Base-by-base conservation (phyloP, 2,797 vertebrate species). In the Vultur gryphus region DNA sequence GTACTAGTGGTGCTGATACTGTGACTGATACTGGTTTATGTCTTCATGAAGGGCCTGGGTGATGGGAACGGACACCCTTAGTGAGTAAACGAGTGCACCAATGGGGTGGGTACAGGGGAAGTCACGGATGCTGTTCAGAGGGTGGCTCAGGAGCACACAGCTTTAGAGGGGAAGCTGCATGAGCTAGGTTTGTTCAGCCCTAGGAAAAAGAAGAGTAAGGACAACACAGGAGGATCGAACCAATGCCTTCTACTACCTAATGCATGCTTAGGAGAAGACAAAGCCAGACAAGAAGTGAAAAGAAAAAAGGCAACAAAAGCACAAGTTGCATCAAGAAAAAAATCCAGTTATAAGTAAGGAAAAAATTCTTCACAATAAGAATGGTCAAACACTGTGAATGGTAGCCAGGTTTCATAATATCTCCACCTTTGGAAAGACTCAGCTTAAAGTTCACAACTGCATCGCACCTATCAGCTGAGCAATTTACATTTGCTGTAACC, bases 1-100 rank as follows among this genome's bases (percentile, higher is more conserved):
- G 23, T 71, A 20, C 28, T 28, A 33, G 31, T 21, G 28, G 28
- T 51, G 37, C 29, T 13, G 29, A 28, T 48, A 19, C 10, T 41
- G 70, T 9, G 24, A 9, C 24, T 33, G 39, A 21, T 26, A 54
- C 13, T n/a, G 66, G 15, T 59, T 79, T 52, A 10, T 41, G 31
- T 31, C 24, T 46, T 52, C n/a, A 43, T 44, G 17, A 71, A 49
- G 24, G 6, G 10, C 13, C 26, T 49, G 24, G 20, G 3, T 46
- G 10, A 17, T 46, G 25, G 31, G 18, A 37, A 3, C 59, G 29
- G n/a, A 43, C 31, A 54, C 29, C 11, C 58, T 72, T 21, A 46
- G 58, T 0, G 0, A 29, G 11, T 26, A 39, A 90, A 52, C 1
- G 7, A 58, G 21, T 18, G 10, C 16, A 26, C 19, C 16, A 33